Base-by-base conservation (phyloP, 2,113 vertebrate species). In the Zosterops lateralis region DNA sequence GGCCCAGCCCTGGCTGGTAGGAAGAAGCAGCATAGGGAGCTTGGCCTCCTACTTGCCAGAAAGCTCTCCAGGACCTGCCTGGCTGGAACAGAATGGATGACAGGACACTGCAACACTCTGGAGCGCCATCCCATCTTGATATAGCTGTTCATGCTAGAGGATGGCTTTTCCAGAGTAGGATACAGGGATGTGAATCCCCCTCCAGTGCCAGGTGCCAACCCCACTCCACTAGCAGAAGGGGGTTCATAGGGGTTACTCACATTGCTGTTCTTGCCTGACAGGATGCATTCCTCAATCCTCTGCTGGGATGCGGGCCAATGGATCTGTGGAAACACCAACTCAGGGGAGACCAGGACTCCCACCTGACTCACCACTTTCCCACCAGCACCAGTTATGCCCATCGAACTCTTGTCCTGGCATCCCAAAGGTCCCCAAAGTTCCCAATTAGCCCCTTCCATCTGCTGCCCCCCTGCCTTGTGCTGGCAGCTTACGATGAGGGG, bases 251-350 rank as follows among this genome's bases (percentile, higher is more conserved):
- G 34, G 58, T 25, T 54, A 99, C 99, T 99, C 96, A 99, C 99
- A 1, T 99, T 99, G 92, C 98, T 98, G 95, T 99, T 99, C 96
- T 99, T 99, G 92, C 99, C 99, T 1, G 99, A 99, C 70, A 99
- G 96, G 91, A 99, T 98, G n/a, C 99, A 99, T 81, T 99, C 99
- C 13, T 99, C 99, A 7, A 98, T 99, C 95, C 99, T 99, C 97
- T 99, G 99, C 56, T 98, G 97, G 71, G 98, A 98, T 0, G 99
- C 99, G 0, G 99, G 99, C 99, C 99, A 99, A 89, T 99, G 99
- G 96, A 99, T 99, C 99, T 99, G 97, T 44, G 66, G 56, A 89
- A 92, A 82, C 26, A 97, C 4, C 71, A 79, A 71, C 16, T 42
- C 40, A 58, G 42, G 16, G 58, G 16, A 77, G 54, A 75, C 3